phyloP scores from a whole-genome alignment of 1,140 invertebrate genomes.

The Oncopodura yosiiana region DNA sequence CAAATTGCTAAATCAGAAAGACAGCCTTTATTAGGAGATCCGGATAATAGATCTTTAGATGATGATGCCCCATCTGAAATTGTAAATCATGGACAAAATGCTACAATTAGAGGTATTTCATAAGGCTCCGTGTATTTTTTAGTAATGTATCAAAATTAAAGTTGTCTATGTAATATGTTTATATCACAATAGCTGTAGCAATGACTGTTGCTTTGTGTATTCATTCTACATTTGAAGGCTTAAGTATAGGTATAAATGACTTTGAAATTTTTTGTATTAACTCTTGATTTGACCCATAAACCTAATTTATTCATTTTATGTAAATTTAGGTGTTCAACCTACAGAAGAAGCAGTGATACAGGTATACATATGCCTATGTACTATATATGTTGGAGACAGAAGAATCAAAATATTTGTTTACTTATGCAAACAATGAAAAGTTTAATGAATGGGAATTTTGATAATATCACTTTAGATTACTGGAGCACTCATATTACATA shows the following conservation, averaged over 20 bases:
- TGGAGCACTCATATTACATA: conserved; percentile 51
- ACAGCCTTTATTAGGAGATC: conserved; percentile 6
- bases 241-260: no score
- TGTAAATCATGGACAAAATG: conserved; percentile 28
- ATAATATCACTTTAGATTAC: conserved; percentile 43
- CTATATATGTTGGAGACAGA: no score
- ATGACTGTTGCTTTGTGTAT: conserved; percentile 44
- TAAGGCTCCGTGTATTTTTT: not conserved
- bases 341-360: conserved; percentile 40
- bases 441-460: not conserved
- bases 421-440: not conserved
- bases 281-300: no score
- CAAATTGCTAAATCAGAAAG: not conserved
- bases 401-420: conserved; percentile 4
- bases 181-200: conserved; percentile 21
- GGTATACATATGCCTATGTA: conserved; percentile 33
- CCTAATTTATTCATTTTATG: no score
- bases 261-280: no score
- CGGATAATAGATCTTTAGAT: not conserved
- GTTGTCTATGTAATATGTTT: not conserved
- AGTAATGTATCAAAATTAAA: no score
- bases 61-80: conserved; percentile 18
- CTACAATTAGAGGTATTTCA: not conserved
- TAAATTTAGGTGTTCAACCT: conserved; percentile 48
- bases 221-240: conserved; percentile 51